These are phyloP conservation scores for Aphaenogaster floridana DNA, from an alignment of 1,140 invertebrate species.

Conservation along the genomic window DNA sequence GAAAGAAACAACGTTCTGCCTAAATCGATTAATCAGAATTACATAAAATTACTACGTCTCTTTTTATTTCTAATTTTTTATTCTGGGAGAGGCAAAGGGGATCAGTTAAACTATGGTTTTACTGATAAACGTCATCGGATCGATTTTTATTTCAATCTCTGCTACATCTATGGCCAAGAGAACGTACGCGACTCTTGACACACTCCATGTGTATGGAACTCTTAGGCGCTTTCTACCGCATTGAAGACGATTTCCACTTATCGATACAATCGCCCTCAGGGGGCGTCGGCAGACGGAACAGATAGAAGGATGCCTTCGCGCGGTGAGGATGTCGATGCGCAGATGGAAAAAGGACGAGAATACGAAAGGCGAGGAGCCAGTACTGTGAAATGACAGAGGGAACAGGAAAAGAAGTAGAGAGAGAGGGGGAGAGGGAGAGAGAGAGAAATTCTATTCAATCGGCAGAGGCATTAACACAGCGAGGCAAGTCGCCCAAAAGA, in stretches of 20 bases:
- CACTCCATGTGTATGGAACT: conserved; percentile 5
- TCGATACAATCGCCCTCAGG: conserved; percentile 66
- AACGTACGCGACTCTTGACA: conserved; percentile 34
- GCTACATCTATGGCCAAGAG: conserved; percentile 8
- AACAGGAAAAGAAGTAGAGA: conserved; percentile 11
- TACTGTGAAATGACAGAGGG: conserved; percentile 61
- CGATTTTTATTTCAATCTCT: conserved; percentile 28
- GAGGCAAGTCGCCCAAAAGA: conserved; percentile 80
- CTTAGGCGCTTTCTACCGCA: conserved; percentile 25
- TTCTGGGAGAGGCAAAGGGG: background rate
- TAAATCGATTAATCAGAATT: background rate
- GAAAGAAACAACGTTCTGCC: background rate
- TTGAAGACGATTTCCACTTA: conserved; percentile 49
- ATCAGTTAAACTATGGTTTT: background rate
- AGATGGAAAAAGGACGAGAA: conserved; percentile 14
- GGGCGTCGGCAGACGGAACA: conserved; percentile 40
- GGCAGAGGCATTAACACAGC: conserved; percentile 79
- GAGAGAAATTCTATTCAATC: conserved; percentile 76
- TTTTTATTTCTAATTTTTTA: background rate
- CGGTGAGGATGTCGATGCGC: conserved; percentile 14
- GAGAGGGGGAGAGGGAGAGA: background rate
- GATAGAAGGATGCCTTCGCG: conserved; percentile 46
- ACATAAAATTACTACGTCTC: background rate
- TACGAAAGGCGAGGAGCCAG: conserved; percentile 17
- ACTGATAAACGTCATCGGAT: background rate